Evolutionary conservation across 2,888 invertebrate species (phyloP).

Genomic region (Eumerus sabulonum): DNA sequence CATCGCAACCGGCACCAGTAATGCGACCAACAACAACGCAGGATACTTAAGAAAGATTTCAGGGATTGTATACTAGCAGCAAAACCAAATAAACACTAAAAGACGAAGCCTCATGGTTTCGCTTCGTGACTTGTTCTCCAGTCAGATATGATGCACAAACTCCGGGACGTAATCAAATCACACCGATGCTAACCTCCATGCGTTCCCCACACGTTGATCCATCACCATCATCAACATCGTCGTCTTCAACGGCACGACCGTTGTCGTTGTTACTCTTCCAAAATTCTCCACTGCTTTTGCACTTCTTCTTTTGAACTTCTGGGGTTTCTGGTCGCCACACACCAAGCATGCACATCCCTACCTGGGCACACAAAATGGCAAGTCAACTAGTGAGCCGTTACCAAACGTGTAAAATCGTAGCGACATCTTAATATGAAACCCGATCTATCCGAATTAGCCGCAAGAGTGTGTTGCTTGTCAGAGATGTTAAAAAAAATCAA

Average conservation of each 20-base stretch:
- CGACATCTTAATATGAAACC: slow-evolving; percentile 65
- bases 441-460: slow-evolving; percentile 54
- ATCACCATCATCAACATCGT: slow-evolving; percentile 24
- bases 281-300: slow-evolving; percentile 34
- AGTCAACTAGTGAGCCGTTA: slow-evolving; percentile 59
- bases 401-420: slow-evolving; percentile 64
- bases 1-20: background rate
- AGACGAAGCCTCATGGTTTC: slow-evolving; percentile 39
- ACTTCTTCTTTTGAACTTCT: slow-evolving; percentile 52
- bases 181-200: slow-evolving; percentile 31
- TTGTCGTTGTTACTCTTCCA: background rate
- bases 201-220: slow-evolving; percentile 56
- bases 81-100: slow-evolving; percentile 10
- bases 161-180: slow-evolving; percentile 41
- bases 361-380: slow-evolving; percentile 56
- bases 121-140: slow-evolving; percentile 63
- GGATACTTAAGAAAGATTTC: slow-evolving; percentile 50
- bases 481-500: background rate
- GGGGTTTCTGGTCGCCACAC: slow-evolving; percentile 63
- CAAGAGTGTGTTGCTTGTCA: slow-evolving; percentile 68
- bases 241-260: slow-evolving; percentile 26
- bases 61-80: slow-evolving; percentile 25
- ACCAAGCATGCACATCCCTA: slow-evolving; percentile 30
- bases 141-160: slow-evolving; percentile 52
- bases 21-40: slow-evolving; percentile 12